Base-by-base conservation (phyloP, 2,888 invertebrate genomes). In the Halictus ligatus region DNA sequence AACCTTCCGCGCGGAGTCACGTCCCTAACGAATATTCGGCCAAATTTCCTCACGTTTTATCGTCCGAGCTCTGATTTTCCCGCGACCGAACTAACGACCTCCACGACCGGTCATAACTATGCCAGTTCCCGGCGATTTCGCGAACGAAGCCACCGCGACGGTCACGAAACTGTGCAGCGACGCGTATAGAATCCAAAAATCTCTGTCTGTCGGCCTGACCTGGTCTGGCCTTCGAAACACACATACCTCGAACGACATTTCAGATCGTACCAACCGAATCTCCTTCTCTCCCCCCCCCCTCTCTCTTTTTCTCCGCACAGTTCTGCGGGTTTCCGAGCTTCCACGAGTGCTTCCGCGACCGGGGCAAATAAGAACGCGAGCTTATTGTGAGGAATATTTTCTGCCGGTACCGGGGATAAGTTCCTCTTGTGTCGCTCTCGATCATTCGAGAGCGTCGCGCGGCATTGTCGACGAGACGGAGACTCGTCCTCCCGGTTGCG, bases 21-120 rank as follows among this genome's bases (percentile, higher is more conserved):
- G 91, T 91, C 81, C 15, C 84, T 75, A n/a, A 85, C 88, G 88
- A 91, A 91, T 89, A 89, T 88, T 88, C 91, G 76, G 86, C 88
- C 84, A 84, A 89, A 89, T 91, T 91, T 90, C 86, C 89, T 91
- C 89, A 89, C 90, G 88, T 91, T 91, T 91, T 90, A 91, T 91
- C 90, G 86, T 82, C 79, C 85, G 80, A 43, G 75, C 80, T 83
- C 85, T 88, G 91, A 91, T 91, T 91, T 89, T 83, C 83, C 81
- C 80, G 86, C 73, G 84, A 67, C 82, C 83, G 72, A 87, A 81
- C 78, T 81, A 76, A 69, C 75, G 84, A 78, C 79, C 82, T 77
- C 77, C 84, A 77, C 83, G 80, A 77, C 79, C 83, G 83, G 81
- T 73, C 89, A 73, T 90, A 89, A 89, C 78, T 76, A 81, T 75